A percentile compares a stretch with the other conserved stretches of the same genome.
phyloP scores from a whole-genome alignment of 2,888 invertebrate species.

The Chirona hameri region DNA sequence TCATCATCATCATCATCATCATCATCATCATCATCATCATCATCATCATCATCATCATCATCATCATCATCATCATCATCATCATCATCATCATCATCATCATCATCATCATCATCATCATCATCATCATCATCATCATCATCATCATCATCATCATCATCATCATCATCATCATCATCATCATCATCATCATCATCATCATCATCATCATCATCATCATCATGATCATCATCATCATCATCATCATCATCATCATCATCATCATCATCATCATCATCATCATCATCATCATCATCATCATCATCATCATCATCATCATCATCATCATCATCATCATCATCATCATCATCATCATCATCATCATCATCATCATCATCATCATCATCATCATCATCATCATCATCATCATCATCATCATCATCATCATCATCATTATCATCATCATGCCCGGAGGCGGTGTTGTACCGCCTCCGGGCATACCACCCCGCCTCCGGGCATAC shows the following conservation, averaged over 20 bases:
- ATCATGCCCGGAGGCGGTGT: too few species aligned
- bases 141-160: conserved; percentile 22
- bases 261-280: conserved; percentile 22
- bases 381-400: conserved; percentile 22
- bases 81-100: conserved; percentile 22
- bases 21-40: conserved; percentile 22
- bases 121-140: conserved; percentile 11
- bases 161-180: conserved; percentile 22
- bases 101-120: conserved; percentile 12
- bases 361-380: conserved; percentile 22
- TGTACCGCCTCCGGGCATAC: too few species aligned
- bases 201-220: conserved; percentile 8
- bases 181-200: conserved; percentile 11
- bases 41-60: conserved; percentile 22
- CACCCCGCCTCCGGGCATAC: too few species aligned
- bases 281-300: conserved; percentile 22
- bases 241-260: conserved; percentile 22
- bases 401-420: conserved; percentile 22
- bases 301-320: conserved; percentile 22
- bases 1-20: conserved; percentile 22
- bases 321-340: conserved; percentile 22
- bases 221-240: conserved; percentile 22
- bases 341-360: conserved; percentile 22
- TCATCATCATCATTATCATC: conserved; percentile 22
- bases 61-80: conserved; percentile 22